Evolutionary conservation across 2,113 vertebrate species (phyloP), one percentile per base, ranked within the genome.

Genomic region (Mus pahari): DNA sequence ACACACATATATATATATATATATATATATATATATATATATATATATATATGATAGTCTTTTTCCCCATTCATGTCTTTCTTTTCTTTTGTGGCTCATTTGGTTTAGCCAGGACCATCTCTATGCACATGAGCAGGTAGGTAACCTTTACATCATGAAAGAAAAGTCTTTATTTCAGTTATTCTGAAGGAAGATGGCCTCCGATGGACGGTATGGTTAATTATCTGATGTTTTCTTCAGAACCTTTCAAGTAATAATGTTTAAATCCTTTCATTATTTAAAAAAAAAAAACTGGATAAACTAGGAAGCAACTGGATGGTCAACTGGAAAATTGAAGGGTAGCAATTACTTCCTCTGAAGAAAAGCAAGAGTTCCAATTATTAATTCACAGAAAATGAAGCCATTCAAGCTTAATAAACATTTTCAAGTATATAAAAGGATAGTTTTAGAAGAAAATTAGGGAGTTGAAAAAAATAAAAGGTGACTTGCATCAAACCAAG

Each of bases 401-500:
- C n/a, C 92, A 95, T 96, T 58, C 20, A 94, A 97, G 79, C 36
- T 95, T 93, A 96, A 97, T 36, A 92, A 42, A 93, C 78, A 71
- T 87, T 87, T 93, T 94, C 50, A 95, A 96, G 70, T 94, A 60
- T 79, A 50, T 70, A 58, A 94, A 55, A 97, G 58, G 42, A 90
- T 90, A 74, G 74, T 45, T 60, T 94, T 10, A 83, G 74, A 75
- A 93, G 94, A 79, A 96, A 97, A 97, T 96, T 89, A 96, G 91
- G 45, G 60, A 86, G 36, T 92, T 96, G 87, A 55, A 93, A 70
- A 77, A 90, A 75, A 79, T n/a, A 78, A 82, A 82, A 90, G 94
- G 88, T 97, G 68, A 94, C 75, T 82, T 88, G 68, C 16, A 92
- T 81, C n/a, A 77, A 97, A 94, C 91, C 13, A 90, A 68, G 89